Evolutionary conservation across 2,888 invertebrate species (phyloP), one percentile per base, ranked within the genome.

Genomic region (Macaria liturata): DNA sequence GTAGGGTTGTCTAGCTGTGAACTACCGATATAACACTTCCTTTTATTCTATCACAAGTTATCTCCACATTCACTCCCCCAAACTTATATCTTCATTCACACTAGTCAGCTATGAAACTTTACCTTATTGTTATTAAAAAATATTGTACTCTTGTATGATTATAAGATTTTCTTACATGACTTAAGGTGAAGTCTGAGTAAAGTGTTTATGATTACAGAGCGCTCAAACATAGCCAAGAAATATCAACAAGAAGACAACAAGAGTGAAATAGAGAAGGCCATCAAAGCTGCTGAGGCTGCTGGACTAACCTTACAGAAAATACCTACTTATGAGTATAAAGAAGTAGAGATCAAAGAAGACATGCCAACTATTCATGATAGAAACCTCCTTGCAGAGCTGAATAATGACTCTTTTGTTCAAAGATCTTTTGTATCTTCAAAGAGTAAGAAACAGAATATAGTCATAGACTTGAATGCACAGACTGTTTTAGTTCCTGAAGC

Each of bases 391-490:
- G 94, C 94, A 1, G 95, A 95, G 72, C 93, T 96, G 44, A 96
- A 96, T 71, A 93, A 92, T 61, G 95, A 96, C 61, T 91, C 92
- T 9, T 96, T 96, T 81, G 88, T 93, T 7, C 95, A 93, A 0
- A 94, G 94, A 65, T 62, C 92, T 1, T 94, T 94, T 64, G 93
- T 93, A 1, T 93, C 94, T 0, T 92, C 93, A 39, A 90, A 86
- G 66, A 93, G 83, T 67, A 94, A 95, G 65, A 95, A 94, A 67
- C 94, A 94, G 67, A 95, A 94, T 75, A 95, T 96, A 67, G 94
- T 95, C 0, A 96, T 96, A 62, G 95, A 96, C 75, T 92, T 96
- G 54, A 93, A 94, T 67, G 92, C 94, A 1, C 94, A 96, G 70
- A 96, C 95, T 31, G 94, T 96, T 49, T 94, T 93, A 67, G 87